Evolutionary conservation across 2,113 vertebrate genomes (phyloP), one percentile per base, ranked within the genome.

Genomic region (Pelodiscus sinensis): DNA sequence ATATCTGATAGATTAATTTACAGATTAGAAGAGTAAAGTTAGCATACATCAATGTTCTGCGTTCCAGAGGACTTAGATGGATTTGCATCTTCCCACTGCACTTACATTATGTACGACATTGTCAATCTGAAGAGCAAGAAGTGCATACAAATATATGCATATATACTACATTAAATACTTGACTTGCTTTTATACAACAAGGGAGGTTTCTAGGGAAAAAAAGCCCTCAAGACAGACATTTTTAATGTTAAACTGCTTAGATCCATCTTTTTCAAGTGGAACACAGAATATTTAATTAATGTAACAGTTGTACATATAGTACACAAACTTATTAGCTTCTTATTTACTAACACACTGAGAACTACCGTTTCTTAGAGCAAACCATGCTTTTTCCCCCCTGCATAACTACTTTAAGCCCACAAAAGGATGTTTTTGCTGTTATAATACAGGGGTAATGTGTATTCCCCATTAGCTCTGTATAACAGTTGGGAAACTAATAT

Each of bases 401-500:
- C 38, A 75, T 3, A 50, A 44, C 9, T 8, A 1, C 10, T 85
- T 89, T 50, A 88, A 81, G 87, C 44, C 5, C 27, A 21, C 44
- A 84, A n/a, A 9, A 11, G 4, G 0, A 71, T 38, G 5, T 85
- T 87, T 85, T 77, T 79, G 14, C 25, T 82, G 2, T 5, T 5
- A 14, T 81, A 18, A 9, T 80, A 6, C 25, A 58, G 9, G 54
- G 81, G 50, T 84, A 86, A 88, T 9, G 12, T 25, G 54, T 8
- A 8, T 80, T 58, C 75, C 71, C 54, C 86, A 83, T 86, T 91
- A 95, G 55, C 52, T 79, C 52, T 27, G 65, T 31, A 78, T 62
- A 77, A 71, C 83, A 78, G 65, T 81, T 86, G 81, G 87, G 87
- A 84, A 90, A 62, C 95, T 89, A 85, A 88, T 81, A 92, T 85